Evolutionary conservation across 2,113 vertebrate genomes (phyloP), one percentile per base, ranked within the genome.

Genomic region (Pantherophis guttatus): DNA sequence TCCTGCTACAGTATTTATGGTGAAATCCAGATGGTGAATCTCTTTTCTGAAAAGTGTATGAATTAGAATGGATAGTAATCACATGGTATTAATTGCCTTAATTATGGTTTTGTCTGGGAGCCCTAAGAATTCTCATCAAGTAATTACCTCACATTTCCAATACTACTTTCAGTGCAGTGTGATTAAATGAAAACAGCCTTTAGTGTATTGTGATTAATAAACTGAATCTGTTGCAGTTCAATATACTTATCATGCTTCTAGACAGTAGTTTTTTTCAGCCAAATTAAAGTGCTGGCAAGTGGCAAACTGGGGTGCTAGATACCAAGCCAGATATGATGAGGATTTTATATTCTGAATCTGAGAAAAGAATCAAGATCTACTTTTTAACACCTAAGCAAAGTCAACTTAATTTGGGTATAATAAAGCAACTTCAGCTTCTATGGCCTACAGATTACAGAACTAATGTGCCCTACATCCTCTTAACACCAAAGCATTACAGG

Each of bases 61-160:
- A 59, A 26, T 93, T 62, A 93, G 92, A 90, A 93, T 59, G 75
- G 55, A 21, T 86, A 53, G 48, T 62, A 93, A 93, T 93, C 88
- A 93, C 70, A 86, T 86, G 75, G 88, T 93, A 93, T 93, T 93
- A 93, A 93, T 62, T 93, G 92, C 88, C 70, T 93, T 90, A 93
- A 93, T 93, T 93, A 90, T 39, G 10, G 55, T 90, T 93, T 93
- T 93, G 70, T 75, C 55, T 93, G 55, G 55, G 75, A 93, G 70
- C 90, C 86, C 33, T 93, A 93, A 90, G 70, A 93, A 93, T 86
- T 93, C 88, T 90, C 88, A 93, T 90, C 88, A 93, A 93, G 92
- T 85, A 92, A 92, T 92, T 65, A 89, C 53, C 81, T 53, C 75
- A 86, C 75, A 86, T 93, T 75, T 90, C 92, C 29, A 90, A 90